A percentile compares a stretch with the other conserved stretches of the same genome.
phyloP scores from a whole-genome alignment of 2,113 vertebrate species.

The Eretmochelys imbricata region DNA sequence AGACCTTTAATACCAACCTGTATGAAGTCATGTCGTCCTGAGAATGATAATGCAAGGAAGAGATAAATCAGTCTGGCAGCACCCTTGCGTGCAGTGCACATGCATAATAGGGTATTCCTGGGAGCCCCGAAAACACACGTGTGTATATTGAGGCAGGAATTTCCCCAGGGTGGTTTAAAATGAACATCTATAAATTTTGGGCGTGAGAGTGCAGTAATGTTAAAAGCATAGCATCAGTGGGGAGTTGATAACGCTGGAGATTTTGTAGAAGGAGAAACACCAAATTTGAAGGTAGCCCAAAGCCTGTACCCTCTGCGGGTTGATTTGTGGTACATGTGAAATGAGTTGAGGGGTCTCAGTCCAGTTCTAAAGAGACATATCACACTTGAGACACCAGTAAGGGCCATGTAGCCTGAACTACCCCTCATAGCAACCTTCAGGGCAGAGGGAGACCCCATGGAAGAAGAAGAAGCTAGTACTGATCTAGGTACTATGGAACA shows the following conservation, averaged over 20 bases:
- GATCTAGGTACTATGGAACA: background rate
- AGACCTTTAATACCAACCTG: conserved; percentile 21
- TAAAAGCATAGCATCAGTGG: background rate
- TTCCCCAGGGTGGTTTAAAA: conserved; percentile 12
- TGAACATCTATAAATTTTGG: background rate
- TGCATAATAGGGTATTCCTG: conserved; percentile 8
- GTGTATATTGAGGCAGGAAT: background rate
- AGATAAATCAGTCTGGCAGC: conserved; percentile 59
- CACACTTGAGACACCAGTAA: background rate
- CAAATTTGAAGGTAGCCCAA: background rate
- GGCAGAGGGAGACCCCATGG: background rate
- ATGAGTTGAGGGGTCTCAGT: background rate
- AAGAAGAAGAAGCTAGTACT: background rate
- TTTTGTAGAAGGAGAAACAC: conserved; percentile 1
- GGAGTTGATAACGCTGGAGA: background rate
- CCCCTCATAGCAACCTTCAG: background rate
- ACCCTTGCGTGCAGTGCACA: conserved; percentile 6
- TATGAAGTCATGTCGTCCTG: conserved; percentile 41
- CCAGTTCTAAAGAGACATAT: background rate
- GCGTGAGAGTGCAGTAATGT: conserved; percentile 15
- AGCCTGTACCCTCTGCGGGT: background rate
- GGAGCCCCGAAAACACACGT: conserved; percentile 33
- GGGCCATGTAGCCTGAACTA: background rate
- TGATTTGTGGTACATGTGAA: background rate
- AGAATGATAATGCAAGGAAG: conserved; percentile 46